A percentile compares a stretch with the other conserved stretches of the same genome.
These are phyloP conservation scores for Poeciliopsis turrubarensis DNA, from an alignment of 2,113 vertebrate species.

Conservation along the genomic window DNA sequence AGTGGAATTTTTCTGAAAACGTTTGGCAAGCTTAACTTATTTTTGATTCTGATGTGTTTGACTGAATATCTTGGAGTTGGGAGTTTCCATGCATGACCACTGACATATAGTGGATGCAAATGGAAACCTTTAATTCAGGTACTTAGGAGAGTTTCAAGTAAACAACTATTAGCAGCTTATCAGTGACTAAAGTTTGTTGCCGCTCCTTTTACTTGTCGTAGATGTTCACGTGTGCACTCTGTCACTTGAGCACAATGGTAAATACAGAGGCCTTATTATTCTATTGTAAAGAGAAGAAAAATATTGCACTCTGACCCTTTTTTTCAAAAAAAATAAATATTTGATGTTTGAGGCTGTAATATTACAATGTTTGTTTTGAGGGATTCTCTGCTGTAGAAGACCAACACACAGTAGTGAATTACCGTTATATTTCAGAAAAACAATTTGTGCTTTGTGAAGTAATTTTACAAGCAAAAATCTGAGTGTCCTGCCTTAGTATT, in stretches of 20 bases:
- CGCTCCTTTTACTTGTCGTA: constrained; percentile 5
- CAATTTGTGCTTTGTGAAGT: too few relatives aligned
- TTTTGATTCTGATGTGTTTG: not conserved
- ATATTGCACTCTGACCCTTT: not conserved
- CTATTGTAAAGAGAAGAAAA: not conserved
- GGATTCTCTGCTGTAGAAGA: not conserved
- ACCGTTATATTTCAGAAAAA: too few relatives aligned
- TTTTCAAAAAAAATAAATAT: not conserved
- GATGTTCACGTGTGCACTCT: constrained; percentile 31
- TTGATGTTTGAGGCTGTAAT: too few relatives aligned
- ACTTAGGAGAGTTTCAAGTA: constrained; percentile 21
- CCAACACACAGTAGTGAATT: not conserved
- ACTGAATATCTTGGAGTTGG: constrained; percentile 2
- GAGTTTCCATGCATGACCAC: constrained; percentile 11
- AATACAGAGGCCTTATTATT: not conserved
- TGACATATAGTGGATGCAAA: constrained; percentile 32
- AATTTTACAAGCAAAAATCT: too few relatives aligned
- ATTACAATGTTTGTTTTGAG: not conserved
- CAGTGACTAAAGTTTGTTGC: constrained; percentile 16
- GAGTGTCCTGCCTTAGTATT: too few relatives aligned
- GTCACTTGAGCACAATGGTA: not conserved
- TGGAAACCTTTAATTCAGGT: constrained; percentile 23
- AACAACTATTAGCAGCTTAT: constrained; percentile 17
- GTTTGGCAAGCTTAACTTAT: constrained; percentile 4
- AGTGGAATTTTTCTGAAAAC: not conserved